phyloP scores from a whole-genome alignment of 2,113 vertebrate species.

The Micronycteris hirsuta region DNA sequence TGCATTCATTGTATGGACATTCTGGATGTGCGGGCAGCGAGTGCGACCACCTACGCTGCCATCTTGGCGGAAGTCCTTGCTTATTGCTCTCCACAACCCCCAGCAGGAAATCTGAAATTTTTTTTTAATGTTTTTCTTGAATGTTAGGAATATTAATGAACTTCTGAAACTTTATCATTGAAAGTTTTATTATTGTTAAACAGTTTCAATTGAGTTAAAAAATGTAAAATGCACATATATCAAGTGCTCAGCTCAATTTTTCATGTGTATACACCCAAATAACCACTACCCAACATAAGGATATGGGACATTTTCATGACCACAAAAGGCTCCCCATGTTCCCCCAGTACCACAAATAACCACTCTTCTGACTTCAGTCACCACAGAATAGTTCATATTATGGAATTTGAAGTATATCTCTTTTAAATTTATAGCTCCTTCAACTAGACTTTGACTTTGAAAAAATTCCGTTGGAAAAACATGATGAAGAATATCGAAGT shows the following conservation, averaged over 20 bases:
- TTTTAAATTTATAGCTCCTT: slow-evolving; percentile 84
- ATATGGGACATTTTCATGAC: not conserved
- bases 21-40: too few relatives aligned
- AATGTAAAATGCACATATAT: not conserved
- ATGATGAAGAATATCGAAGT: slow-evolving; percentile 93
- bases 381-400: not conserved
- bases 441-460: slow-evolving; percentile 89
- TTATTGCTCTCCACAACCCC: too few relatives aligned
- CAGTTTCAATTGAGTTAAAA: not conserved
- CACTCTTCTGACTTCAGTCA: not conserved
- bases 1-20: too few relatives aligned
- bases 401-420: slow-evolving; percentile 17
- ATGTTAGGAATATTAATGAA: not conserved
- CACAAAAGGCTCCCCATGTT: not conserved
- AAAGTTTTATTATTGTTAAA: not conserved
- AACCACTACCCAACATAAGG: not conserved
- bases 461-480: slow-evolving; percentile 88
- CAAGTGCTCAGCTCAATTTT: not conserved
- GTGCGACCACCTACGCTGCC: too few relatives aligned
- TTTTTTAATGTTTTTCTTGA: slow-evolving; percentile 18
- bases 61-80: too few relatives aligned
- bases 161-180: slow-evolving; percentile 8
- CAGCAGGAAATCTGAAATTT: too few relatives aligned
- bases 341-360: not conserved
- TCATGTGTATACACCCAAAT: not conserved